Base-by-base conservation (phyloP, 2,888 invertebrate species). In the Geotrupes spiniger region DNA sequence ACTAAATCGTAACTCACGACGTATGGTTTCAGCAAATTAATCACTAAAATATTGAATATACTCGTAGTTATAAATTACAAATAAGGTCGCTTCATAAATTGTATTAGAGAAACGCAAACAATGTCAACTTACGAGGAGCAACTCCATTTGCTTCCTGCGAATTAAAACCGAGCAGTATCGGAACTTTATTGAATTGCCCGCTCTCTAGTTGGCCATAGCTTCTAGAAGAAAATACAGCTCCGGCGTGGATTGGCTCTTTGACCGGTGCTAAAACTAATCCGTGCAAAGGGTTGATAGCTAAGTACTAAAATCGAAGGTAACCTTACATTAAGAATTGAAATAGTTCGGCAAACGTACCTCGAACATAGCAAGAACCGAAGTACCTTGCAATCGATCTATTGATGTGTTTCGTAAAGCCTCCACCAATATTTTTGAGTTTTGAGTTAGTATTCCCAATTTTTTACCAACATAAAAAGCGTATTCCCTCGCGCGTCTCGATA, bases 1-100 rank as follows among this genome's bases (percentile, higher is more conserved):
- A 75, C 56, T n/a, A 78, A 73, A 61, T 79, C 77, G 74, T 52
- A 73, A 68, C 21, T 63, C 56, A 38, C 74, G 47, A 56, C 65
- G 71, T 28, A 73, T 64, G 55, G 69, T 69, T 42, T 64, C 57
- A 56, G 55, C 73, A 73, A 4, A 77, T 69, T 21, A 64, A 61
- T 26, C 31, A 54, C 61, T 61, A n/a, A n/a, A n/a, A n/a, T n/a
- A n/a, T n/a, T n/a, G n/a, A n/a, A n/a, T n/a, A n/a, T n/a, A n/a
- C n/a, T n/a, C n/a, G n/a, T n/a, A n/a, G n/a, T n/a, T n/a, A n/a
- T n/a, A n/a, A n/a, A n/a, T n/a, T n/a, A n/a, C n/a, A n/a, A n/a
- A n/a, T n/a, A n/a, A n/a, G n/a, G n/a, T n/a, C n/a, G n/a, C n/a
- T n/a, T n/a, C n/a, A n/a, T n/a, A n/a, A n/a, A n/a, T n/a, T n/a